Conservation (phyloP, 53 echinoderm and acorn worm species). For the Temnopleurus reevesii region DNA sequence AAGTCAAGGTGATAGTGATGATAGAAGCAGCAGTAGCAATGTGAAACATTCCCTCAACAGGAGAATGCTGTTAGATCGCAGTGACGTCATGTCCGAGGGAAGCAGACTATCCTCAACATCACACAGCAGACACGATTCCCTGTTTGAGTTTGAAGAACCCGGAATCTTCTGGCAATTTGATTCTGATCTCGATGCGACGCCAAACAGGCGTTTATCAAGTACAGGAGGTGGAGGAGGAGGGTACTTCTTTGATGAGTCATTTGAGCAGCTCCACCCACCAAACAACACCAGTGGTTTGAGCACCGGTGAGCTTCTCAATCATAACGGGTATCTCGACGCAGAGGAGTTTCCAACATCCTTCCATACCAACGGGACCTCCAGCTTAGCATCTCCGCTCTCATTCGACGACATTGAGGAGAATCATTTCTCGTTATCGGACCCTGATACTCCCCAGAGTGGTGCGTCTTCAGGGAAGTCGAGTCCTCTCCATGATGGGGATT, state of each 20-base stretch:
- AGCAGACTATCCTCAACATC: slow-evolving; percentile 62
- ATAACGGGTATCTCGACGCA: slow-evolving; percentile 27
- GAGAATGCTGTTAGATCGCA: slow-evolving; percentile 1
- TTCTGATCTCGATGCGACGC: slow-evolving; percentile 74
- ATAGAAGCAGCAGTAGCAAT: background rate
- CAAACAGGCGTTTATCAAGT: background rate
- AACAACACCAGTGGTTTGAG: background rate
- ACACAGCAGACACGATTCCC: slow-evolving; percentile 57
- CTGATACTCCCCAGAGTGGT: slow-evolving; percentile 3
- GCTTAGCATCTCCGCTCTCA: slow-evolving; percentile 43
- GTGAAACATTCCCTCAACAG: slow-evolving; percentile 14
- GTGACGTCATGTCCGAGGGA: slow-evolving; percentile 55
- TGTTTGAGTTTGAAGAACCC: slow-evolving; percentile 80
- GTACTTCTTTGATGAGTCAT: slow-evolving; percentile 42
- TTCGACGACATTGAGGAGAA: slow-evolving; percentile 62
- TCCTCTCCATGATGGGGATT: slow-evolving; percentile 37
- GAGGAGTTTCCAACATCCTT: slow-evolving; percentile 30
- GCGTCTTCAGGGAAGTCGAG: slow-evolving; percentile 37
- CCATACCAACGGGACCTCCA: slow-evolving; percentile 44
- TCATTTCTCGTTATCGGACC: slow-evolving; percentile 59
- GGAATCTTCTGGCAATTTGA: slow-evolving; percentile 96
- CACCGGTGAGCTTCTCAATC: background rate
- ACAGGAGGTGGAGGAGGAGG: slow-evolving; percentile 13
- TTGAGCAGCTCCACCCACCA: background rate
- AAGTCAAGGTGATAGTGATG: slow-evolving; percentile 24